phyloP scores from a whole-genome alignment of 2,113 vertebrate species.

The Haemorhous mexicanus region DNA sequence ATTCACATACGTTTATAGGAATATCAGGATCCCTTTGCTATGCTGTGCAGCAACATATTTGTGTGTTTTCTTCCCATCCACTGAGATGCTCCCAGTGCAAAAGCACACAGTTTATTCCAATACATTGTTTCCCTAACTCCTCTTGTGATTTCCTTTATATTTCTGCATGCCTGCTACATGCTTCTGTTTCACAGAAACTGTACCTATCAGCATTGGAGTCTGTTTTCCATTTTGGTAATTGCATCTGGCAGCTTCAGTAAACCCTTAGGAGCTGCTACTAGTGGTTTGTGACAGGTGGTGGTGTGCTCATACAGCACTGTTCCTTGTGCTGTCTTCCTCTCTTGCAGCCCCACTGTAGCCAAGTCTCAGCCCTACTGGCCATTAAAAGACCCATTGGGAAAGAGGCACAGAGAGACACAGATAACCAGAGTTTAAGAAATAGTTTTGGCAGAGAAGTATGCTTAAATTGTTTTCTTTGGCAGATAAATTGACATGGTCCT shows the following conservation, averaged over 20 bases:
- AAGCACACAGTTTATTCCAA: neutral
- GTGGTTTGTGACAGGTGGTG: neutral
- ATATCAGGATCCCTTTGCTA: neutral
- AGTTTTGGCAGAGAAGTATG: neutral
- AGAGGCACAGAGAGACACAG: neutral
- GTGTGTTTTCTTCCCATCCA: neutral
- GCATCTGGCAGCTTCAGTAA: neutral
- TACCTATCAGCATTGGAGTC: neutral
- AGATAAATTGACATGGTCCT: neutral
- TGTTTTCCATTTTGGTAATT: neutral
- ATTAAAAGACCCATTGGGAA: neutral
- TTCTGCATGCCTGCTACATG: neutral
- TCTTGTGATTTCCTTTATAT: neutral
- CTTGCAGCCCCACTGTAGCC: neutral
- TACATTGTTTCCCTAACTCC: neutral
- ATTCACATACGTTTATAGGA: fast-evolving
- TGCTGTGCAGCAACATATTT: neutral
- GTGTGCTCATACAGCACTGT: neutral
- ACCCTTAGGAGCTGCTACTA: neutral
- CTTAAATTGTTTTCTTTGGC: conserved; percentile 26
- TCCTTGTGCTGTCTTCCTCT: neutral
- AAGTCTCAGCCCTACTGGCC: neutral
- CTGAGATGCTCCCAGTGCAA: neutral
- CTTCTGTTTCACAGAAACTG: neutral
- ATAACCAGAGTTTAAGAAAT: neutral